Evolutionary conservation across 1,140 invertebrate genomes (phyloP).

Genomic region (Anastrepha ludens): DNA sequence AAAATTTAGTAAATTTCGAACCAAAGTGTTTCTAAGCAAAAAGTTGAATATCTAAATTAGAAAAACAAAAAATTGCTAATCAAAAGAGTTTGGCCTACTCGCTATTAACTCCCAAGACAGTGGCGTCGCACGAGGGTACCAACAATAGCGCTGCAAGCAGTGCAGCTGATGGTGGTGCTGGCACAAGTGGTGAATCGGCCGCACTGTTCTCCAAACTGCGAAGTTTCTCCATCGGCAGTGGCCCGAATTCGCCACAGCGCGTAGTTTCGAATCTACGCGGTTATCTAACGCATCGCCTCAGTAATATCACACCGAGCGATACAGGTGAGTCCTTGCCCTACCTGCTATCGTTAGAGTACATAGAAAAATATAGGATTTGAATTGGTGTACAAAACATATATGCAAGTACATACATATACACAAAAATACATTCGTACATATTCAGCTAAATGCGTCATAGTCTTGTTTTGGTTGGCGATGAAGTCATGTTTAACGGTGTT

Average conservation of each 20-base stretch:
- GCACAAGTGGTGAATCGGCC: slow-evolving; percentile 68
- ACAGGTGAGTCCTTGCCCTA: slow-evolving; percentile 75
- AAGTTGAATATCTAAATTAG: neutral
- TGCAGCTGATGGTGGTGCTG: slow-evolving; percentile 58
- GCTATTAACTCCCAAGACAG: slow-evolving; percentile 57
- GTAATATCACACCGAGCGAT: slow-evolving; percentile 76
- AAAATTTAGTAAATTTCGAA: neutral
- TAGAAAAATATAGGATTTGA: neutral
- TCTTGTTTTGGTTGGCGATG: neutral
- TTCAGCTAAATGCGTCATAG: too few species aligned
- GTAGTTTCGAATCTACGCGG: slow-evolving; percentile 78
- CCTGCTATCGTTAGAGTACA: neutral
- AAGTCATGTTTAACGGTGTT: neutral
- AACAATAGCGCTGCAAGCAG: slow-evolving; percentile 65
- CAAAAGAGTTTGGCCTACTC: neutral
- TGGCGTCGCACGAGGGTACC: slow-evolving; percentile 73
- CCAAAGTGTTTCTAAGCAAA: neutral
- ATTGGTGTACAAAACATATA: neutral
- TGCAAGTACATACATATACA: neutral
- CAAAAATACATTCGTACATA: neutral
- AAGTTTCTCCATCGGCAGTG: slow-evolving; percentile 74
- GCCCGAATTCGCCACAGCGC: slow-evolving; percentile 76
- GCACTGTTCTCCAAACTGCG: slow-evolving; percentile 75
- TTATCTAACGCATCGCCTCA: slow-evolving; percentile 76
- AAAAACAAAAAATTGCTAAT: neutral